These are phyloP conservation scores for Rhopilema esculentum DNA, from an alignment of 30 jellyfish, hydroid and myxozoan species.

Conservation along the genomic window DNA sequence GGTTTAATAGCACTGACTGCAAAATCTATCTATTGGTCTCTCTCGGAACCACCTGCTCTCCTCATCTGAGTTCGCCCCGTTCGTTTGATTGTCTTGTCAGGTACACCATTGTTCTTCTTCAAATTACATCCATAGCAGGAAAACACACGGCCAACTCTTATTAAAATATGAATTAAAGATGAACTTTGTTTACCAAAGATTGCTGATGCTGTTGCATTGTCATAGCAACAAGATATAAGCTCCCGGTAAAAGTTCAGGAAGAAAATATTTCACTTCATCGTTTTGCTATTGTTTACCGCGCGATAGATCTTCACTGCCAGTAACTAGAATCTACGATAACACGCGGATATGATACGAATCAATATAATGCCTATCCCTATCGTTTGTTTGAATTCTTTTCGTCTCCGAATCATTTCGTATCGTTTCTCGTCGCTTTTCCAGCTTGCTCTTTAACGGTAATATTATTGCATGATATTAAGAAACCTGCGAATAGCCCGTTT, in stretches of 20 bases:
- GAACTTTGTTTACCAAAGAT: conserved; percentile 62
- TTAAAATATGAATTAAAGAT: conserved; percentile 69
- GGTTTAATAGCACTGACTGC: conserved; percentile 16
- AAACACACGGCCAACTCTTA: conserved; percentile 69
- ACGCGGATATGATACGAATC: background rate
- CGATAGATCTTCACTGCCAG: background rate
- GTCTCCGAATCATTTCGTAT: no score
- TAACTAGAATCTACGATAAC: background rate
- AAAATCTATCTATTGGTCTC: conserved; percentile 23
- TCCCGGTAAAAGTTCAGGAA: background rate
- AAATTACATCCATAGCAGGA: conserved; percentile 64
- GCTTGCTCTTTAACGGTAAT: no score
- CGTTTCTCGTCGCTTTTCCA: no score
- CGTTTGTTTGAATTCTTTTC: no score
- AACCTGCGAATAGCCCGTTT: no score
- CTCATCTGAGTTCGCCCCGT: conserved; percentile 51
- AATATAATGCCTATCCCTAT: no score
- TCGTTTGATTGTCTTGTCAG: conserved; percentile 69
- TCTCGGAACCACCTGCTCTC: conserved; percentile 61
- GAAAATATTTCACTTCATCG: background rate
- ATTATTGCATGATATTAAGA: no score
- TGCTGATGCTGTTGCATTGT: conserved; percentile 67
- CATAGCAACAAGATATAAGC: conserved; percentile 41
- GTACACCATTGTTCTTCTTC: conserved; percentile 64
- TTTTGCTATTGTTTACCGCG: background rate